Percentiles rank a stretch among this genome's conserved stretches.
phyloP scores from a whole-genome alignment of 2,797 vertebrate genomes.

The Erpetoichthys calabaricus region DNA sequence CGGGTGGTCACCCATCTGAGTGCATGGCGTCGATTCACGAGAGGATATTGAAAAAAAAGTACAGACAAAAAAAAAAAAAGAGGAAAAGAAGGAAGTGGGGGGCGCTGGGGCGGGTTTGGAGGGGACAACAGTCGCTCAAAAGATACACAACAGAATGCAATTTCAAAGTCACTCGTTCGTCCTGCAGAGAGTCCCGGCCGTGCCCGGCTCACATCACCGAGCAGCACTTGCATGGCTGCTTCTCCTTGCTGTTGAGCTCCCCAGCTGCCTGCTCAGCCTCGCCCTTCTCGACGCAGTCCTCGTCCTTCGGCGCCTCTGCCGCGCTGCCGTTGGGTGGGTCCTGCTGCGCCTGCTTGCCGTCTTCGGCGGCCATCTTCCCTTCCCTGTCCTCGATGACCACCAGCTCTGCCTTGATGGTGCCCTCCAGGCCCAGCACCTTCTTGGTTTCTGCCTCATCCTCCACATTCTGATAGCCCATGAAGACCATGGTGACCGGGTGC shows the following conservation, averaged over 20 bases:
- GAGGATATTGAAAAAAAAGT: neutral
- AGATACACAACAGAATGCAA: slow-evolving; percentile 20
- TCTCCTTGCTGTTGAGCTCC: slow-evolving; percentile 67
- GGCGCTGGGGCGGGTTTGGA: too few relatives aligned
- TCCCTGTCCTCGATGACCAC: slow-evolving; percentile 66
- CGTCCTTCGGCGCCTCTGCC: slow-evolving; percentile 31
- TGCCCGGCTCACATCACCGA: slow-evolving; percentile 70
- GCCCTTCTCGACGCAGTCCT: slow-evolving; percentile 31
- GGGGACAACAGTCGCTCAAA: slow-evolving; percentile 24
- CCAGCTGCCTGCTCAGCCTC: slow-evolving; percentile 45
- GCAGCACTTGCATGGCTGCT: slow-evolving; percentile 88
- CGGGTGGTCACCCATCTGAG: too few relatives aligned
- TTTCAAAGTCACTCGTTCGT: slow-evolving; percentile 10
- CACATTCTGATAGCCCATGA: slow-evolving; percentile 89
- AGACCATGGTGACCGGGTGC: slow-evolving; percentile 86
- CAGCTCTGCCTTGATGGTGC: slow-evolving; percentile 78
- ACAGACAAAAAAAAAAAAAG: slow-evolving; percentile 13
- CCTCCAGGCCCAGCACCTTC: slow-evolving; percentile 75
- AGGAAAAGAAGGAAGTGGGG: slow-evolving; percentile 19
- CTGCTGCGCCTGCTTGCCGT: slow-evolving; percentile 30
- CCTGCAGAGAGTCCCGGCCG: slow-evolving; percentile 11
- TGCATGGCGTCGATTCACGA: too few relatives aligned
- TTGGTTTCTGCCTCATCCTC: slow-evolving; percentile 78
- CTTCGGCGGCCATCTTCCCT: slow-evolving; percentile 34
- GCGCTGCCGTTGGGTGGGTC: slow-evolving; percentile 65